Evolutionary conservation across 2,888 invertebrate genomes (phyloP).

Genomic region (Catocala fraxini): DNA sequence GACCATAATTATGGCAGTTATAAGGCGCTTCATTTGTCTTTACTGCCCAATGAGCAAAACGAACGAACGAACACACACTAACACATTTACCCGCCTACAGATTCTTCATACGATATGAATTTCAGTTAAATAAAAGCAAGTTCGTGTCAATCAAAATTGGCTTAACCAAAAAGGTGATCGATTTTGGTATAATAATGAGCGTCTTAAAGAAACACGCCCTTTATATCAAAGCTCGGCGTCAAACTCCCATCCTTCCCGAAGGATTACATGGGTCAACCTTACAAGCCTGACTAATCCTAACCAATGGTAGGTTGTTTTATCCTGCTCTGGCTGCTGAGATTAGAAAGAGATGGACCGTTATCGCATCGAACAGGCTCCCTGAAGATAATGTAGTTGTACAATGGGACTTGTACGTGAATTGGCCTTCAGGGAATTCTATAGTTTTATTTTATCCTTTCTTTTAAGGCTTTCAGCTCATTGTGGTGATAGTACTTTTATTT

Average conservation of each 20-base stretch:
- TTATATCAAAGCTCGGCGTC: constrained; percentile 38
- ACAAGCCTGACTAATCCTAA: constrained; percentile 52
- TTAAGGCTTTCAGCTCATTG: background rate
- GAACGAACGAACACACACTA: too few relatives aligned
- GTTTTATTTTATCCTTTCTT: constrained; percentile 3
- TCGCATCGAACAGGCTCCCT: constrained; percentile 28
- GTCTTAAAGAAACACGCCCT: constrained; percentile 29
- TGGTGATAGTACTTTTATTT: too few relatives aligned
- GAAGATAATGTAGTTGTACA: constrained; percentile 12
- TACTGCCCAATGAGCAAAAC: too few relatives aligned
- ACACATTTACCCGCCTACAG: too few relatives aligned
- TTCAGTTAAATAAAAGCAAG: constrained; percentile 6
- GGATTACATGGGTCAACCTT: constrained; percentile 55
- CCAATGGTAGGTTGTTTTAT: constrained; percentile 46
- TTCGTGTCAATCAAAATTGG: constrained; percentile 21
- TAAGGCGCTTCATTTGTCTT: too few relatives aligned
- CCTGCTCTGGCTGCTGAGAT: constrained; percentile 35
- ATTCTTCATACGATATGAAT: background rate
- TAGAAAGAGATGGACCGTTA: constrained; percentile 37
- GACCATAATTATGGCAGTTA: too few relatives aligned
- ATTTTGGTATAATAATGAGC: constrained; percentile 20
- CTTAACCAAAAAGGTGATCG: constrained; percentile 15
- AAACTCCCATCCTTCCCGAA: constrained; percentile 45
- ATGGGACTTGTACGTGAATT: constrained; percentile 11
- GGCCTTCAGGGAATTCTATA: constrained; percentile 1